Evolutionary conservation across 1,140 invertebrate species (phyloP).

Genomic region (Hypothenemus hampei): DNA sequence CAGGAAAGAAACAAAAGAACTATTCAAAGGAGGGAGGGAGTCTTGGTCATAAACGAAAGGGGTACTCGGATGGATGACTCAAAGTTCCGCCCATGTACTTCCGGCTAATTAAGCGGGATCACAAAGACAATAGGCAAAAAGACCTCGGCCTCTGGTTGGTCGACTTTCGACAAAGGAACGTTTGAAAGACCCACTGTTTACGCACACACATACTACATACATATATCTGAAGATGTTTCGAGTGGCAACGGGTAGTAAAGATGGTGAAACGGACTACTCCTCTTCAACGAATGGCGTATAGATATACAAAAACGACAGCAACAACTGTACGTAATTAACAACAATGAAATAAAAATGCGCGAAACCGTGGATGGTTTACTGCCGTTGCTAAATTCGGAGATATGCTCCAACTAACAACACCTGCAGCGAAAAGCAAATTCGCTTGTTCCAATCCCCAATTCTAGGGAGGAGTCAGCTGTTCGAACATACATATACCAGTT

Average conservation of each 20-base stretch:
- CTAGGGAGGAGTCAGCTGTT: conserved; percentile 7
- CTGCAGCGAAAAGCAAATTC: conserved; percentile 4
- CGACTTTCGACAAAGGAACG: conserved; percentile 1
- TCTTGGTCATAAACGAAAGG: conserved; percentile 3
- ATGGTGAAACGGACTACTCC: no score
- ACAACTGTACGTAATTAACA: no score
- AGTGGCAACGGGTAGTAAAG: no score
- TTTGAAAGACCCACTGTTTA: conserved; percentile 2
- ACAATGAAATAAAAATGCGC: no score
- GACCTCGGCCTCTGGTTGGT: conserved; percentile 4
- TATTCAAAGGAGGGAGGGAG: no score
- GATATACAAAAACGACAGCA: no score
- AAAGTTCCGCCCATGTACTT: conserved; percentile 26
- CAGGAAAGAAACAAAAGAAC: no score
- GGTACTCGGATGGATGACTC: conserved; percentile 24
- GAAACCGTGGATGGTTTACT: no score
- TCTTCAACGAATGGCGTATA: no score
- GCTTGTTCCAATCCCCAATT: conserved; percentile 1
- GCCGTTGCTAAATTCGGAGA: conserved; percentile 4
- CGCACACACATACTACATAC: no score
- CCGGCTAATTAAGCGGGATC: conserved; percentile 22
- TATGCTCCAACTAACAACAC: conserved; percentile 10
- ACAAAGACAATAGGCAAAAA: conserved; percentile 15
- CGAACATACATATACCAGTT: conserved; percentile 5
- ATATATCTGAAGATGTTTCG: conserved; percentile 9